Base-by-base conservation (phyloP, 2,888 invertebrate species). In the Oligia latruncula region DNA sequence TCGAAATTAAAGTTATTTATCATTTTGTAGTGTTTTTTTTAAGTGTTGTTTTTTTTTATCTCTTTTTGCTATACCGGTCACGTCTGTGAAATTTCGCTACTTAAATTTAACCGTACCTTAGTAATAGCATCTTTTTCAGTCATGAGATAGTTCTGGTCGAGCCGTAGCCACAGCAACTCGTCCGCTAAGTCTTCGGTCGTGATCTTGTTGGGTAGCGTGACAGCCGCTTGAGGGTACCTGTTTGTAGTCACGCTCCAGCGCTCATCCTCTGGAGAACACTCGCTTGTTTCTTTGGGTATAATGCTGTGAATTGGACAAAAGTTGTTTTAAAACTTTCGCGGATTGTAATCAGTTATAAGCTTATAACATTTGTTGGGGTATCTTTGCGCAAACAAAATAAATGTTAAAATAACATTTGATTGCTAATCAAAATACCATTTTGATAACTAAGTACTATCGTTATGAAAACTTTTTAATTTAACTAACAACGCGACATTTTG, bases 171-270 rank as follows among this genome's bases (percentile, higher is more conserved):
- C n/a, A 96, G 91, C 85, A 96, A 92, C 84, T 97, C 97, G 76
- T 96, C 95, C 62, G 96, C 97, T 46, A 97, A 91, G 85, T 97
- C 97, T 78, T 96, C 95, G 0, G 96, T 92, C 1, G 97, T 97
- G 86, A 97, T 97, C 90, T 96, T 97, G 88, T 95, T 96, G 43
- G 95, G 94, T 76, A 95, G 90, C 11, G 95, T 93, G 9, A 96
- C 95, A 0, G 91, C 91, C 52, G 90, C 88, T 62, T 91, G 93
- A 0, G 93, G 93, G 80, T 94, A 94, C 82, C 94, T 93, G 84
- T 91, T 92, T 0, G 92, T 86, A 76, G 91, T 94, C 29, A 92
- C 92, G 76, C 90, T 93, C 95, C 96, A 95, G 64, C 86, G 77
- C 52, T 85, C 85, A 68, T 93, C 95, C 70, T 95, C 95, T 13